These are phyloP conservation scores for Habrosyne pyritoides DNA, from an alignment of 2,888 invertebrate genomes.

Conservation along the genomic window DNA sequence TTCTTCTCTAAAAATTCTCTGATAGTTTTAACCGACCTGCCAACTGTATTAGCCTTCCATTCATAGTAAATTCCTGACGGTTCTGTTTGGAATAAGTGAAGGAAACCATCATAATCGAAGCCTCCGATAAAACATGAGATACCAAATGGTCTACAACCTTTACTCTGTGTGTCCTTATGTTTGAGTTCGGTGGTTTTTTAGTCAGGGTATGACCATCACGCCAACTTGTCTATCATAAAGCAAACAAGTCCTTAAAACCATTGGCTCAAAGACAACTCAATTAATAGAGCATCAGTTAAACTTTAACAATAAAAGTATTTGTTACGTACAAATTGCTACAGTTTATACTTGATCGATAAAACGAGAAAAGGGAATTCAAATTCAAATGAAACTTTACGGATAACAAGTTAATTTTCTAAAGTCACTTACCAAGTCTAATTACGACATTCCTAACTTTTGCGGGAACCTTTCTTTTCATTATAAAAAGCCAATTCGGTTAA, in stretches of 20 bases:
- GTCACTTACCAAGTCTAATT: neutral
- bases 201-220: too few relatives aligned
- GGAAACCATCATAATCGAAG: slow-evolving; percentile 97
- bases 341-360: neutral
- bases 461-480: slow-evolving; percentile 4
- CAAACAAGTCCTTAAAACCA: too few relatives aligned
- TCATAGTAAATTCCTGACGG: slow-evolving; percentile 99
- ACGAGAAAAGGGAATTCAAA: neutral
- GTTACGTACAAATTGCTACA: neutral
- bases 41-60: slow-evolving; percentile 99
- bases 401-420: neutral
- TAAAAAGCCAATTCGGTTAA: neutral
- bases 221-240: too few relatives aligned
- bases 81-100: slow-evolving; percentile 99
- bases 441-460: slow-evolving; percentile 3
- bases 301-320: neutral
- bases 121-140: slow-evolving; percentile 99
- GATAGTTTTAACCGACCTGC: slow-evolving; percentile 98
- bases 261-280: too few relatives aligned
- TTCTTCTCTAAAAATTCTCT: slow-evolving; percentile 99
- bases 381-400: neutral
- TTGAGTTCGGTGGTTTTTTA: too few relatives aligned
- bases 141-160: slow-evolving; percentile 99
- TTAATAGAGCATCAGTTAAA: neutral
- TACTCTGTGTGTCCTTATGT: slow-evolving; percentile 99